These are phyloP conservation scores for Drosophila burlai DNA, from an alignment of 1,140 invertebrate genomes.

Conservation along the genomic window DNA sequence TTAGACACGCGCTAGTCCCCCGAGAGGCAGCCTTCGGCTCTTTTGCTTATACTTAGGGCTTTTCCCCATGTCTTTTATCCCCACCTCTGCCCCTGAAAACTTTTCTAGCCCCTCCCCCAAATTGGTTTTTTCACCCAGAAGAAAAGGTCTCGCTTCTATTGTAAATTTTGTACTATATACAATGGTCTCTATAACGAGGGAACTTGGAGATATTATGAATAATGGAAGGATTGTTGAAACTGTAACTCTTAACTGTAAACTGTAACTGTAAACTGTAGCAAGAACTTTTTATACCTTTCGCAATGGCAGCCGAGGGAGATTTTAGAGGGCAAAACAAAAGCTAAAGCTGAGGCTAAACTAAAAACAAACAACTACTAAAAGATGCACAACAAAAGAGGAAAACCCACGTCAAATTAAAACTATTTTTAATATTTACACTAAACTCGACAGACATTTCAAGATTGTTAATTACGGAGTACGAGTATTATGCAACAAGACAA, in stretches of 20 bases:
- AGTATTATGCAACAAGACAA: constrained; percentile 54
- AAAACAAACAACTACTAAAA: constrained; percentile 26
- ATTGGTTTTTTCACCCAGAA: constrained; percentile 35
- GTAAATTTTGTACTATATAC: constrained; percentile 84
- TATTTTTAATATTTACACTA: constrained; percentile 78
- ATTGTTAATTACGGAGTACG: constrained; percentile 60
- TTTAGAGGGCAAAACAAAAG: constrained; percentile 36
- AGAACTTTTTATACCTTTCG: constrained; percentile 78
- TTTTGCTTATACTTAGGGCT: constrained; percentile 71
- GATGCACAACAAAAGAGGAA: constrained; percentile 40
- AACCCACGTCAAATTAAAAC: constrained; percentile 75
- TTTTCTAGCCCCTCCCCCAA: constrained; percentile 11
- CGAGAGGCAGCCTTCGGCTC: constrained; percentile 68
- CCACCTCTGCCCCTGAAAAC: neutral
- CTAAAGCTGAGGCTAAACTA: neutral
- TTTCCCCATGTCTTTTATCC: constrained; percentile 25
- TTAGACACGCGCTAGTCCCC: constrained; percentile 64
- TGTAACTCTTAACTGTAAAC: constrained; percentile 57
- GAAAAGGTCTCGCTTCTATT: constrained; percentile 65
- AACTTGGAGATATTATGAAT: constrained; percentile 37
- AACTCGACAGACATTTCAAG: constrained; percentile 51
- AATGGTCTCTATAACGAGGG: constrained; percentile 58
- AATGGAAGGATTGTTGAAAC: constrained; percentile 48
- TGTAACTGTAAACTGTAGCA: constrained; percentile 67
- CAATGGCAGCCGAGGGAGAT: constrained; percentile 55